Conservation (phyloP, 2,113 vertebrate species). For the Pogona vitticeps region DNA sequence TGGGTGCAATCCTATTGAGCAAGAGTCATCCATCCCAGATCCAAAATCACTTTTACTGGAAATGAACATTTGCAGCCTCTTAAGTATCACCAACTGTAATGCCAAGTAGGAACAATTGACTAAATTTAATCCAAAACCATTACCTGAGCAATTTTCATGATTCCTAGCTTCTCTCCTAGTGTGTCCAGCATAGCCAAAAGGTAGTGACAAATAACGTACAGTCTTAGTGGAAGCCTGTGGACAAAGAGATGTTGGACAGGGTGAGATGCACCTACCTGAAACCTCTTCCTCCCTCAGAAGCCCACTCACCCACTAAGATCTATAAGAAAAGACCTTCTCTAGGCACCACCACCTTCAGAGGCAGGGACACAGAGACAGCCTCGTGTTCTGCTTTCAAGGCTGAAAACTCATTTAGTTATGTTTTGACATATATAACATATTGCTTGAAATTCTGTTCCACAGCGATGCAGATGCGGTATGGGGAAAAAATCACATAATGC, state of each 20-base stretch:
- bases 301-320: no score
- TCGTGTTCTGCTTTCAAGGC: no score
- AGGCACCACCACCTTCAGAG: no score
- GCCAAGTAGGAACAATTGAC: background rate
- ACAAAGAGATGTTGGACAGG: constrained; percentile 14
- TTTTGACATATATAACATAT: no score
- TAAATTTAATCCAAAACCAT: constrained; percentile 1
- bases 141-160: constrained; percentile 70
- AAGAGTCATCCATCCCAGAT: background rate
- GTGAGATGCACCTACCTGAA: no score
- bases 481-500: no score
- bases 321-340: no score
- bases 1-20: background rate
- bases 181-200: constrained; percentile 45
- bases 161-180: constrained; percentile 13
- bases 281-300: no score
- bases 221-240: constrained; percentile 55
- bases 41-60: background rate
- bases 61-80: background rate
- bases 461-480: no score
- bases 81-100: background rate
- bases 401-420: no score
- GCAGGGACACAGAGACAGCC: no score
- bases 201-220: constrained; percentile 76
- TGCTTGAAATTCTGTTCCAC: no score